Percentiles rank a stretch among this genome's conserved stretches.
These are phyloP conservation scores for Coremacera marginata DNA, from an alignment of 2,888 invertebrate genomes.

Conservation along the genomic window DNA sequence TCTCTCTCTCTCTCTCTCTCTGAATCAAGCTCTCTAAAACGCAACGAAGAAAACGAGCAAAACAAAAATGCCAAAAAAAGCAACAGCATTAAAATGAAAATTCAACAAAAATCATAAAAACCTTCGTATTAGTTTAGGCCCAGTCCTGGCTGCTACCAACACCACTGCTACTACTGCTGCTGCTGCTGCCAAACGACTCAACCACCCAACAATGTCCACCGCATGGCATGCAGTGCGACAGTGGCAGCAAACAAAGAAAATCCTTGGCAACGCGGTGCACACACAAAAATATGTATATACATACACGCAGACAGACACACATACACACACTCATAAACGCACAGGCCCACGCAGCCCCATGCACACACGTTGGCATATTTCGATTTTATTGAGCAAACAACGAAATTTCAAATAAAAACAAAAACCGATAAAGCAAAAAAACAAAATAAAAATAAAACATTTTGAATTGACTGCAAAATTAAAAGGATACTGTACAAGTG, in stretches of 20 bases:
- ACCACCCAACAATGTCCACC: neutral
- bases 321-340: constrained; percentile 24
- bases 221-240: constrained; percentile 27
- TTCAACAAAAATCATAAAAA: constrained; percentile 43
- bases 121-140: constrained; percentile 57
- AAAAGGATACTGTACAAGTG: neutral
- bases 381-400: constrained; percentile 68
- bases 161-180: neutral
- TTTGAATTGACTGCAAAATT: neutral
- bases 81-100: constrained; percentile 36
- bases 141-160: constrained; percentile 5
- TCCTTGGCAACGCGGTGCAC: constrained; percentile 62
- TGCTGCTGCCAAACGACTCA: neutral
- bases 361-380: constrained; percentile 48
- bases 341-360: constrained; percentile 31
- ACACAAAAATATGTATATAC: constrained; percentile 39
- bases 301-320: constrained; percentile 10
- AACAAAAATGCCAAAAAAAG: constrained; percentile 42
- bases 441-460: constrained; percentile 47
- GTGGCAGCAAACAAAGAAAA: constrained; percentile 62
- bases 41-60: constrained; percentile 48
- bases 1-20: neutral
- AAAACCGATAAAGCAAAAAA: constrained; percentile 58
- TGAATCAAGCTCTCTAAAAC: constrained; percentile 13
- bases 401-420: constrained; percentile 63